Conservation (phyloP, 2,113 vertebrate genomes). For the Podocnemis expansa region DNA sequence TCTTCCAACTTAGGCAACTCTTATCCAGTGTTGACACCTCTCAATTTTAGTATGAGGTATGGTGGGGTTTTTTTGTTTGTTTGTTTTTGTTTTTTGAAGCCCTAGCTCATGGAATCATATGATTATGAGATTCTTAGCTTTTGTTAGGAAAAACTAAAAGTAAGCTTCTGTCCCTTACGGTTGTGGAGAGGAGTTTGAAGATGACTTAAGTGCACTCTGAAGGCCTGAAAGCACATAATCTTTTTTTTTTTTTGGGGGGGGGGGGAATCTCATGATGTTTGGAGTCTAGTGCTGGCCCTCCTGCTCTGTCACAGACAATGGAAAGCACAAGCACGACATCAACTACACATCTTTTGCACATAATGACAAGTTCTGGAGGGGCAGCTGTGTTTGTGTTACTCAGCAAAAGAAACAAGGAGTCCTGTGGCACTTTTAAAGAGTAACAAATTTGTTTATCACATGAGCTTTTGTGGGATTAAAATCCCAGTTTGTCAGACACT, state of each 20-base stretch:
- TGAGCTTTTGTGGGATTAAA: too few species aligned
- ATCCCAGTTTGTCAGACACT: too few species aligned
- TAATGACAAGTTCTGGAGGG: too few species aligned
- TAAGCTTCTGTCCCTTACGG: neutral
- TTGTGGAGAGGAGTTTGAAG: neutral
- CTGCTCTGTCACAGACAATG: too few species aligned
- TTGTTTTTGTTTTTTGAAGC: neutral
- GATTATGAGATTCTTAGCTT: neutral
- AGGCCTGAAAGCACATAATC: neutral
- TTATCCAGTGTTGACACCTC: neutral
- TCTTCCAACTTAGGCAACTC: neutral
- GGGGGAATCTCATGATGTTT: rapidly evolving
- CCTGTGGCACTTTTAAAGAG: too few species aligned
- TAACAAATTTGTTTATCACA: too few species aligned
- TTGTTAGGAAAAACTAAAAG: neutral
- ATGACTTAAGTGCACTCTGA: neutral
- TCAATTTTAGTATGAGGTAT: neutral
- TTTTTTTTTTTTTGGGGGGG: too few species aligned
- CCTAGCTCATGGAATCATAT: neutral
- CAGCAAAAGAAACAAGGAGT: too few species aligned
- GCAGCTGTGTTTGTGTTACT: too few species aligned
- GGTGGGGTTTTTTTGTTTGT: neutral
- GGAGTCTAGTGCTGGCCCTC: rapidly evolving
- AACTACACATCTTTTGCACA: too few species aligned
- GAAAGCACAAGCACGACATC: too few species aligned